Conservation (phyloP, 1,140 invertebrate species). For the Matsumurasca onukii region DNA sequence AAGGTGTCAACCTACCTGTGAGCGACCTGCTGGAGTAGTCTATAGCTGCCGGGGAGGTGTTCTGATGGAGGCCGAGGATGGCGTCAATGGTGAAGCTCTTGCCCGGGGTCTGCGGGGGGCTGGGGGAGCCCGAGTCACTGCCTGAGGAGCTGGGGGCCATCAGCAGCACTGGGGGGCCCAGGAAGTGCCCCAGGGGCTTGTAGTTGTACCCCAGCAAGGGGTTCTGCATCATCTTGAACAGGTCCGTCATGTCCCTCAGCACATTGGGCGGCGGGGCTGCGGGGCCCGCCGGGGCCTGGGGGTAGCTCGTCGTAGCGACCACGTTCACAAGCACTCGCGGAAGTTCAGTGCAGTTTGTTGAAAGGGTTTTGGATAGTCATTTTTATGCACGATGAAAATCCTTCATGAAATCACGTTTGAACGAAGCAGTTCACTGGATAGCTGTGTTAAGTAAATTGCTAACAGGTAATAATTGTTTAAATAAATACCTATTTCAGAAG, state of each 20-base stretch:
- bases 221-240: constrained; percentile 29
- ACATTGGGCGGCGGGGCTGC: neutral
- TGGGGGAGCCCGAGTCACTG: constrained; percentile 31
- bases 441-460: no score
- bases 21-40: constrained; percentile 33
- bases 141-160: constrained; percentile 28
- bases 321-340: no score
- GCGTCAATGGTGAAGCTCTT: constrained; percentile 81
- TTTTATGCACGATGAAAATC: no score
- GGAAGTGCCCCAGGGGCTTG: constrained; percentile 19
- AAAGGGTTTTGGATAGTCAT: no score
- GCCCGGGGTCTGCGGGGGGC: constrained; percentile 33
- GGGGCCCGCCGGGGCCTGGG: no score
- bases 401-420: no score
- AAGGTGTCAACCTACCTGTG: constrained; percentile 14
- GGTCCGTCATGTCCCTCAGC: neutral
- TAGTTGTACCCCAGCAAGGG: constrained; percentile 20
- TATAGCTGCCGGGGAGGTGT: constrained; percentile 23
- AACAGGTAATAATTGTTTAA: no score
- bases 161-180: constrained; percentile 7
- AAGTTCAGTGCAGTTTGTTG: no score
- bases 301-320: no score
- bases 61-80: constrained; percentile 64
- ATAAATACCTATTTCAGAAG: no score
- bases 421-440: no score